Conservation (phyloP, 2,888 invertebrate species). For the Rambutsinella grinnellia region DNA sequence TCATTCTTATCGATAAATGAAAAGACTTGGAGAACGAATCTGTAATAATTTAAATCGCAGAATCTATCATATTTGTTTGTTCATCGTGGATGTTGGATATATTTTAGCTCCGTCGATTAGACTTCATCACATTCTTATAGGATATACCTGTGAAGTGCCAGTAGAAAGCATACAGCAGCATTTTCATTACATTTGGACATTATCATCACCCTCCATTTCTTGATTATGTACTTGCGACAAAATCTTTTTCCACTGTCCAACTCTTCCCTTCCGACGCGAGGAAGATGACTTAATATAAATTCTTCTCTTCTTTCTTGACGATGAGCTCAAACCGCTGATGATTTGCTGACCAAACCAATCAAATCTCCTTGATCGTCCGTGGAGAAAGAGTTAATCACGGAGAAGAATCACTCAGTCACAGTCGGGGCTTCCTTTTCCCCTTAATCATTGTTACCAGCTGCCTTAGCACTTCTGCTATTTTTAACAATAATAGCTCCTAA, state of each 20-base stretch:
- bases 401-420: conserved; percentile 61
- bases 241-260: not conserved
- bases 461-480: not conserved
- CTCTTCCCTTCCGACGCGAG: not conserved
- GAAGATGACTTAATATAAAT: conserved; percentile 51
- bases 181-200: too few relatives aligned
- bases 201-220: too few relatives aligned
- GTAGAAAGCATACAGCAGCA: too few relatives aligned
- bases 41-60: too few relatives aligned
- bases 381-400: conserved; percentile 56
- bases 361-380: conserved; percentile 36
- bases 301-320: conserved; percentile 22
- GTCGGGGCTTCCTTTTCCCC: conserved; percentile 49
- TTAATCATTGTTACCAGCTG: conserved; percentile 16
- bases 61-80: too few relatives aligned
- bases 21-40: too few relatives aligned
- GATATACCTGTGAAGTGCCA: too few relatives aligned
- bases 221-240: not conserved
- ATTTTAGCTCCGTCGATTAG: too few relatives aligned
- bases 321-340: conserved; percentile 30
- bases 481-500: too few relatives aligned
- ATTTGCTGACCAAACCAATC: conserved; percentile 37
- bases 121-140: too few relatives aligned
- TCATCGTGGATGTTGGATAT: too few relatives aligned
- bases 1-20: too few relatives aligned